These are phyloP conservation scores for Podarcis raffonei DNA, from an alignment of 2,113 vertebrate genomes.

Conservation along the genomic window DNA sequence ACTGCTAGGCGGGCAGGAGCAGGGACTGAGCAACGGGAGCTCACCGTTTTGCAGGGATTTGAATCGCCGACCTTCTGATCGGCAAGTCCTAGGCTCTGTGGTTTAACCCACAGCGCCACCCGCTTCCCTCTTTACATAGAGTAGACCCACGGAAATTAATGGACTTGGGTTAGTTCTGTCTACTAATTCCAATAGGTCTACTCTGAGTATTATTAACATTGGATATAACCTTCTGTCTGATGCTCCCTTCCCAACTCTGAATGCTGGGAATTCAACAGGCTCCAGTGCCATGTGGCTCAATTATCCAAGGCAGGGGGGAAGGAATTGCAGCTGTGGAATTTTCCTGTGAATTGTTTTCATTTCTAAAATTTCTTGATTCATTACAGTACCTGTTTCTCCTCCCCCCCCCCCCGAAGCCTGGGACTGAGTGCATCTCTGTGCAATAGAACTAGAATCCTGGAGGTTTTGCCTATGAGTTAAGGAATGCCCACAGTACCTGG, in stretches of 20 bases:
- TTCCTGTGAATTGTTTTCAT: slow-evolving; percentile 53
- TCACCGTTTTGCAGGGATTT: too few species aligned
- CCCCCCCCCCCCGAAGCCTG: slow-evolving; percentile 9
- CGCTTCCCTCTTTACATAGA: too few species aligned
- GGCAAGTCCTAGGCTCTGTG: too few species aligned
- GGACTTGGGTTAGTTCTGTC: too few species aligned
- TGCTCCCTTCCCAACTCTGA: not conserved
- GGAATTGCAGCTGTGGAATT: slow-evolving; percentile 26
- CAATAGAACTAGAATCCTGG: not conserved
- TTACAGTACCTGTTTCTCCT: slow-evolving; percentile 22
- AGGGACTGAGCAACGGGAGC: too few species aligned
- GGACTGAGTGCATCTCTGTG: not conserved
- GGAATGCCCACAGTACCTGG: slow-evolving; percentile 82
- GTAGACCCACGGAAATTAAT: too few species aligned
- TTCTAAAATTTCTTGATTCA: slow-evolving; percentile 43
- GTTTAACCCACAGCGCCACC: too few species aligned
- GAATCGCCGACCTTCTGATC: too few species aligned
- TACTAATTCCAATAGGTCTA: too few species aligned
- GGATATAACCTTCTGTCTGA: not conserved
- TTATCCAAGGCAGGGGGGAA: not conserved
- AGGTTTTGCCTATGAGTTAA: slow-evolving; percentile 61
- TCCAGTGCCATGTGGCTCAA: not conserved
- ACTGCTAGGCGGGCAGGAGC: too few species aligned
- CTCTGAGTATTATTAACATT: too few species aligned
- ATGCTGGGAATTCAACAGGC: not conserved